Evolutionary conservation across 2,888 invertebrate species (phyloP).

Genomic region (Lochmaea crataegi): DNA sequence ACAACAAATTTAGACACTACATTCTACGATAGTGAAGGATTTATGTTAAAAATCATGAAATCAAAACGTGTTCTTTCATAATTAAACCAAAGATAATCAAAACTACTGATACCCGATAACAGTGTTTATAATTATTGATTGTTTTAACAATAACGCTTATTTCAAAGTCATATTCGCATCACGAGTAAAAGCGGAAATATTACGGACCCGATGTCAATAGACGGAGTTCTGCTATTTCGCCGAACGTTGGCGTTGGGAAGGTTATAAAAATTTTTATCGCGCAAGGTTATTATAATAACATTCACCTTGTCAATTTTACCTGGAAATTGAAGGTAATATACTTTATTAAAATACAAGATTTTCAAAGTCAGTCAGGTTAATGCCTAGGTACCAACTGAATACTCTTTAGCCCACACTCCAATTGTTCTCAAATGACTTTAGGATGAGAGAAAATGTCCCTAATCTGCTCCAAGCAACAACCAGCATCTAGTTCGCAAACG

Average conservation of each 20-base stretch:
- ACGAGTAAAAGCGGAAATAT: not conserved
- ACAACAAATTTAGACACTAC: no score
- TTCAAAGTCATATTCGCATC: conserved; percentile 4
- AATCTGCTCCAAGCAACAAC: no score
- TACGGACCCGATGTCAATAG: not conserved
- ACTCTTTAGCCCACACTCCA: no score
- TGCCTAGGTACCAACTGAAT: no score
- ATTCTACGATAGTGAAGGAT: no score
- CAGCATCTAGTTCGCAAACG: no score
- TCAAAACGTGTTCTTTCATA: not conserved
- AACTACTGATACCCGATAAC: not conserved
- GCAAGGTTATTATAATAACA: not conserved
- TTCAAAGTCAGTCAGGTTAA: not conserved
- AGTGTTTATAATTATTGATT: not conserved
- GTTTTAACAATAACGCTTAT: not conserved
- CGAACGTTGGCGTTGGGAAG: not conserved
- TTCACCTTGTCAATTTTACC: not conserved
- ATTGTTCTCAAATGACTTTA: no score
- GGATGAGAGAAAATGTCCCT: no score
- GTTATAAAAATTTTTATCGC: not conserved
- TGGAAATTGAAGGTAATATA: not conserved
- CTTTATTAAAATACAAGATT: not conserved
- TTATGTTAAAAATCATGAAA: not conserved
- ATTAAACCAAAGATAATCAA: not conserved
- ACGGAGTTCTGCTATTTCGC: not conserved